Evolutionary conservation across 1,140 invertebrate genomes (phyloP).

Genomic region (Scaptomyza pallida): DNA sequence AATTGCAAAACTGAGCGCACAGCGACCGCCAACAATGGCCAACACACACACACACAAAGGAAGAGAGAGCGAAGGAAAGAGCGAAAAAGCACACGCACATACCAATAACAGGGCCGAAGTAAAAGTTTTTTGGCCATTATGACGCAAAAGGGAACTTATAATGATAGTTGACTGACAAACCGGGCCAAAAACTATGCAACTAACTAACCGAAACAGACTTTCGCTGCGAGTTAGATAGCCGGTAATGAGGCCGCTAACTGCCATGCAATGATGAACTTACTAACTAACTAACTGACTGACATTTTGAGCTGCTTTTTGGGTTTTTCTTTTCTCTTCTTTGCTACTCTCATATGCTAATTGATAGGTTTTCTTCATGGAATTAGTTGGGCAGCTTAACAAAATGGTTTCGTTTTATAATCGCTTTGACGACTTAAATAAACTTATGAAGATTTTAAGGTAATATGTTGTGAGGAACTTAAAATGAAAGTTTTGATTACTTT

Average conservation of each 20-base stretch:
- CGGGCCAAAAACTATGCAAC: conserved; percentile 55
- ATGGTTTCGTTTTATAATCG: conserved; percentile 11
- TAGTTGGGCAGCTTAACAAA: conserved; percentile 5
- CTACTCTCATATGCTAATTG: conserved; percentile 49
- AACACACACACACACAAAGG: conserved; percentile 24
- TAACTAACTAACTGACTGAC: background rate
- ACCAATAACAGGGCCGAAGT: conserved; percentile 7
- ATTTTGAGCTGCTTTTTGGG: background rate
- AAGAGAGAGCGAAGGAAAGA: conserved; percentile 7
- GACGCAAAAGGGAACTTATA: conserved; percentile 71
- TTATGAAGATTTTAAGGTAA: too few species aligned
- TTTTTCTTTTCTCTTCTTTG: background rate
- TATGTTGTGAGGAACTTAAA: background rate
- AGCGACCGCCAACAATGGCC: conserved; percentile 63
- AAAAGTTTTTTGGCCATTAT: conserved; percentile 76
- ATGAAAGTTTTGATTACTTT: too few species aligned
- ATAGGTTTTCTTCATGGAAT: conserved; percentile 34
- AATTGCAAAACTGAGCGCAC: conserved; percentile 69
- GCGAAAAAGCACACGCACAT: conserved; percentile 3
- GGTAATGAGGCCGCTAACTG: conserved; percentile 62
- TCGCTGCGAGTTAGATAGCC: conserved; percentile 40
- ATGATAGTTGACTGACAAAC: conserved; percentile 80
- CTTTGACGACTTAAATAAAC: too few species aligned
- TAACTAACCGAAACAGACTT: conserved; percentile 61
- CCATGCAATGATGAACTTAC: conserved; percentile 47